phyloP scores from a whole-genome alignment of 2,888 invertebrate genomes.

The Pristionchus maxplancki region DNA sequence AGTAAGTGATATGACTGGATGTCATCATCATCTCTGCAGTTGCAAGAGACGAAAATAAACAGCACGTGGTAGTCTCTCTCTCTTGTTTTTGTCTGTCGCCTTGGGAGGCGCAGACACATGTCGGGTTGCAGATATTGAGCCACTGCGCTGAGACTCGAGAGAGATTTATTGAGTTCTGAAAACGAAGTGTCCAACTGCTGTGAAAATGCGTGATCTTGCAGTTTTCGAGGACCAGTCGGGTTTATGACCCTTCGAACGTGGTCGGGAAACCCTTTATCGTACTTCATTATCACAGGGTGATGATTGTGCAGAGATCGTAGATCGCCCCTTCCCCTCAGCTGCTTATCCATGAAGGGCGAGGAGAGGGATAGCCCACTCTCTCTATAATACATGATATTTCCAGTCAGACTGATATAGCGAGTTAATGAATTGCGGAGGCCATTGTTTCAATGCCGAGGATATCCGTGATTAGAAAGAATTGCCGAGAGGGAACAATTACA shows the following conservation, averaged over 20 bases:
- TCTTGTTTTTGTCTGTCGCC: not conserved
- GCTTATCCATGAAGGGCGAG: not conserved
- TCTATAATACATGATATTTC: not conserved
- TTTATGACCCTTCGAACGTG: not conserved
- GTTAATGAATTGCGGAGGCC: too few species aligned
- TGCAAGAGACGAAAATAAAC: not conserved
- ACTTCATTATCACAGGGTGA: not conserved
- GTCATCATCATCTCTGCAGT: not conserved
- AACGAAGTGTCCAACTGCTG: too few species aligned
- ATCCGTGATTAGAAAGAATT: slow-evolving; percentile 1
- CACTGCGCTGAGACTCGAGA: not conserved
- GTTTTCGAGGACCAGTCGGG: not conserved
- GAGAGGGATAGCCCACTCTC: not conserved
- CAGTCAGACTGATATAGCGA: not conserved
- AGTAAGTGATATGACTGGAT: not conserved
- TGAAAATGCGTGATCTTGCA: too few species aligned
- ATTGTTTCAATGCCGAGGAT: not conserved
- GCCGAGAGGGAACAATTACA: not conserved
- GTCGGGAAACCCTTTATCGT: not conserved
- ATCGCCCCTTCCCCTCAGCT: not conserved
- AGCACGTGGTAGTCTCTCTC: not conserved
- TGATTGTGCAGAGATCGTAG: slow-evolving; percentile 23
- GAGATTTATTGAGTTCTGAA: too few species aligned
- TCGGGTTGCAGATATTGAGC: not conserved
- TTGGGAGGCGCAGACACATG: not conserved